Evolutionary conservation across 1,140 invertebrate species (phyloP), one percentile per base, ranked within the genome.

Genomic region (Eumaeus atala): DNA sequence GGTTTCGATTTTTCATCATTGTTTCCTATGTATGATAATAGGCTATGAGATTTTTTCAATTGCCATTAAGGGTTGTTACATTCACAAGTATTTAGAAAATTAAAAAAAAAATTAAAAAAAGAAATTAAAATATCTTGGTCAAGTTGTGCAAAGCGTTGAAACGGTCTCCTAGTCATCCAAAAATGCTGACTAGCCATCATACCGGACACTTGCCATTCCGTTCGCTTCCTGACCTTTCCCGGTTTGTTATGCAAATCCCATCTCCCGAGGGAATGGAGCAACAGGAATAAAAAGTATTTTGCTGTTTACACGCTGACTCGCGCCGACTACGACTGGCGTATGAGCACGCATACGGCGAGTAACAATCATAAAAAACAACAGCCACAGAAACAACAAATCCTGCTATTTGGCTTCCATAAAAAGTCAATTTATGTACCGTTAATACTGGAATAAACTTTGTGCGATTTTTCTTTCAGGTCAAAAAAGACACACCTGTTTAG

Each of bases 141-240:
- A n/a, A 61, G 61, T 57, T n/a, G 49, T 51, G 17, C 61, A 38
- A 17, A 33, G 16, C 37, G 56, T 59, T 16, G 14, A 52, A 80
- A 74, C 64, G 59, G 35, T 35, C 66, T 34, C 56, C 61, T 59
- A 51, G 53, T 73, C 72, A 73, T 40, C 60, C 57, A 66, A 65
- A 59, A 67, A 40, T 75, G 83, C 83, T 86, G 83, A 86, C 67
- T 81, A 71, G 62, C 67, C 81, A 78, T 77, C 72, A 79, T 66
- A 67, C 67, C 69, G 72, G 81, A 82, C 81, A 78, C 77, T 84
- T 86, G 77, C 77, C 77, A 75, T n/a, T n/a, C n/a, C n/a, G n/a
- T n/a, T 81, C 80, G 77, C 76, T 84, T 84, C 72, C 84, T 87
- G 81, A 87, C 84, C 84, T 87, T 84, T 80, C 77, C 74, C 77